These are phyloP conservation scores for Scrobipalpa costella DNA, from an alignment of 2,888 invertebrate genomes.

Conservation along the genomic window DNA sequence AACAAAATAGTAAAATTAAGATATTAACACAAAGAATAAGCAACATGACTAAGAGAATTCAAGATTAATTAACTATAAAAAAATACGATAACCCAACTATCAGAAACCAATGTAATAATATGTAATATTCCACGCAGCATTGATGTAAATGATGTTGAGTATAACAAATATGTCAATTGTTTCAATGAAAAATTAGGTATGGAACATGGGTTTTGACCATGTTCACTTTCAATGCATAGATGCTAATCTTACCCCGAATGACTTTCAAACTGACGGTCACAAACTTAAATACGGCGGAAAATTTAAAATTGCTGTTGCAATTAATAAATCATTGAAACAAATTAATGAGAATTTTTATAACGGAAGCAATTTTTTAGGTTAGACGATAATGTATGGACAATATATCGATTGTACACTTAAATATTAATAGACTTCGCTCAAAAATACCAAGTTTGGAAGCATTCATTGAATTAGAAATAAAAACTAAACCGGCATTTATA, in stretches of 20 bases:
- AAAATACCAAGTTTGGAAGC: neutral
- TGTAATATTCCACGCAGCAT: conserved; percentile 3
- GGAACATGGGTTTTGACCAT: neutral
- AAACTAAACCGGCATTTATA: neutral
- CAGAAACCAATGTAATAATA: neutral
- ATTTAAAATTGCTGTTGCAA: neutral
- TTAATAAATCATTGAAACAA: conserved; percentile 5
- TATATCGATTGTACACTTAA: neutral
- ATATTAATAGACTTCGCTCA: neutral
- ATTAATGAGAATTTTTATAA: conserved; percentile 14
- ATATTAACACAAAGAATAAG: no score
- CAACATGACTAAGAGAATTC: no score
- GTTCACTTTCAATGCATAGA: neutral
- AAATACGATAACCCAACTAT: neutral
- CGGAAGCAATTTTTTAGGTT: neutral
- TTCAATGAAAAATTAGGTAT: neutral
- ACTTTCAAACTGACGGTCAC: neutral
- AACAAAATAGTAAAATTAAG: no score
- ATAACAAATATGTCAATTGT: neutral
- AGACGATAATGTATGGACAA: neutral
- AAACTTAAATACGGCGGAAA: neutral
- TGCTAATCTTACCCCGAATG: neutral
- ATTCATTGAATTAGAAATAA: neutral
- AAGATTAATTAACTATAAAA: no score
- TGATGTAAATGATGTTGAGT: neutral